Evolutionary conservation across 2,113 vertebrate genomes (phyloP).

Genomic region (Tetraodon nigroviridis): DNA sequence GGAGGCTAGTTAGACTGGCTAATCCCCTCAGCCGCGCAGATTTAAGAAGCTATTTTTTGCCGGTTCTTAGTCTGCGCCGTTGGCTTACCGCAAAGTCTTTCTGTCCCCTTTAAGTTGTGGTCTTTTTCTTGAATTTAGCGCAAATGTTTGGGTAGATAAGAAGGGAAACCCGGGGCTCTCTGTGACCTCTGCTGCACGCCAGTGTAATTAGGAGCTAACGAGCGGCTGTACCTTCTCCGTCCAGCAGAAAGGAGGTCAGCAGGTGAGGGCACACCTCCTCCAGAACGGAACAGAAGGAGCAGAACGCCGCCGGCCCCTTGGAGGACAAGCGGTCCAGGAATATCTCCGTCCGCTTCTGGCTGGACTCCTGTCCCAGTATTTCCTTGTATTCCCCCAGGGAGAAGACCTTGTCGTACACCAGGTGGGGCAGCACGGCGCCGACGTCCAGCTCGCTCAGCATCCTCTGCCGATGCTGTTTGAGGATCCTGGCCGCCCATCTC

Average conservation of each 20-base stretch:
- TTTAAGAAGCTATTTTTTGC: slow-evolving; percentile 74
- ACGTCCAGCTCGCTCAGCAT: slow-evolving; percentile 80
- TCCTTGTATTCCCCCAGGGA: slow-evolving; percentile 85
- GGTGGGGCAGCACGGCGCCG: slow-evolving; percentile 77
- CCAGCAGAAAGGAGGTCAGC: slow-evolving; percentile 83
- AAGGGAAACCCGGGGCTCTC: background rate
- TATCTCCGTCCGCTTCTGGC: slow-evolving; percentile 69
- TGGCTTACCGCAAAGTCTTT: slow-evolving; percentile 50
- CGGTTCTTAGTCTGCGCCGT: slow-evolving; percentile 56
- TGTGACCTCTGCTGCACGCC: slow-evolving; percentile 1
- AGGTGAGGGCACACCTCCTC: slow-evolving; percentile 87
- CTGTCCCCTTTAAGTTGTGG: slow-evolving; percentile 20
- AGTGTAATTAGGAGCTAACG: slow-evolving; percentile 15
- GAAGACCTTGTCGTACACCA: slow-evolving; percentile 84
- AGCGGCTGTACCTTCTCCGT: slow-evolving; percentile 80
- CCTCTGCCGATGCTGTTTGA: slow-evolving; percentile 74
- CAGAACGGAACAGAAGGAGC: slow-evolving; percentile 82
- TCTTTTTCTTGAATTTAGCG: background rate
- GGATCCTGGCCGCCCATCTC: slow-evolving; percentile 74
- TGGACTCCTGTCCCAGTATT: slow-evolving; percentile 76
- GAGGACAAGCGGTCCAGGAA: slow-evolving; percentile 81
- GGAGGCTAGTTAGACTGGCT: slow-evolving; percentile 55
- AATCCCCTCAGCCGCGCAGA: slow-evolving; percentile 71
- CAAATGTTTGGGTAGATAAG: background rate
- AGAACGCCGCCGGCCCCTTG: slow-evolving; percentile 83